These are phyloP conservation scores for Drosophila borborema DNA, from an alignment of 2,888 invertebrate genomes.

Conservation along the genomic window DNA sequence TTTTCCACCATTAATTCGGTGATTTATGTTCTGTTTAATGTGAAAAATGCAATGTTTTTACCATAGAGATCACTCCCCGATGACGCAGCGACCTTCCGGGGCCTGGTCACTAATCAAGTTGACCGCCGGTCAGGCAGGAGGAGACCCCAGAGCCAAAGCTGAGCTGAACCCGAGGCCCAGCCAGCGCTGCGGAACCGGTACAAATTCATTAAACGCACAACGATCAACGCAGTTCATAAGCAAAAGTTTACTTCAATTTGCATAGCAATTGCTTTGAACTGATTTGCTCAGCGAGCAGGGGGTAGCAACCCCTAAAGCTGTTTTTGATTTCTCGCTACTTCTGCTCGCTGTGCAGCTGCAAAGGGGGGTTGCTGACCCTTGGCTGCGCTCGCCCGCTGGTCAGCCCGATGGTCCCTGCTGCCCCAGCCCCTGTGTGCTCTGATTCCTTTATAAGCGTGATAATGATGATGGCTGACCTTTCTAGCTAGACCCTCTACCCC, in stretches of 20 bases:
- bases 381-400: constrained; percentile 5
- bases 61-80: constrained; percentile 83
- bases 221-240: constrained; percentile 52
- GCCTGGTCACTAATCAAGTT: constrained; percentile 78
- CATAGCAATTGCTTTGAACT: constrained; percentile 73
- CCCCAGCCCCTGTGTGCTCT: constrained; percentile 20
- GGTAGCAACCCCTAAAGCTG: constrained; percentile 43
- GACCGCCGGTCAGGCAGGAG: constrained; percentile 78
- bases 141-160: constrained; percentile 1
- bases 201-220: constrained; percentile 76
- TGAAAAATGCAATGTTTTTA: constrained; percentile 82
- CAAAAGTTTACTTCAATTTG: constrained; percentile 74
- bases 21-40: constrained; percentile 84
- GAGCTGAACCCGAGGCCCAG: constrained; percentile 7
- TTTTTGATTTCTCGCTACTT: background rate
- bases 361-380: constrained; percentile 28
- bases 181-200: constrained; percentile 45
- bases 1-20: constrained; percentile 74
- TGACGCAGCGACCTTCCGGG: constrained; percentile 58
- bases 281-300: constrained; percentile 46
- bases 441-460: constrained; percentile 78
- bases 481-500: constrained; percentile 20
- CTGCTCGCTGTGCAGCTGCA: constrained; percentile 57
- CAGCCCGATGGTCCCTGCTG: constrained; percentile 20
- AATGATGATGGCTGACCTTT: constrained; percentile 84